A percentile compares a stretch with the other conserved stretches of the same genome.
Conservation (phyloP, 2,888 invertebrate genomes). For the Catocala fraxini region DNA sequence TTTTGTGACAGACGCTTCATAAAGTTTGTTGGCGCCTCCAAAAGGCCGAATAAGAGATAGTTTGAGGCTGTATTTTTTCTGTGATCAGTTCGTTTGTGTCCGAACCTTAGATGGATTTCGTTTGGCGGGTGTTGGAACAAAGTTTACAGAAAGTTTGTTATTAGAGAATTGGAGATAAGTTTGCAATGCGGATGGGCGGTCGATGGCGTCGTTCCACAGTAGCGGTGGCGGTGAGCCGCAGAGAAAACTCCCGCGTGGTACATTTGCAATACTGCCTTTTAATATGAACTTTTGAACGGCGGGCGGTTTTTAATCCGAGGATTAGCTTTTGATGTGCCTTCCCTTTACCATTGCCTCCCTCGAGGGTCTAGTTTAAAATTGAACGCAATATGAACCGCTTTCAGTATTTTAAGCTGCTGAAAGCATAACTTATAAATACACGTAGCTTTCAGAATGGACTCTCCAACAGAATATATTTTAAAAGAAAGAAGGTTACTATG, state of each 20-base stretch:
- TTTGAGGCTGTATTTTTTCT: neutral
- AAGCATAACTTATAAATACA: too few species aligned
- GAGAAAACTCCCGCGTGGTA: neutral
- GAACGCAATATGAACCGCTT: neutral
- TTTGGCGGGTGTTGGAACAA: neutral
- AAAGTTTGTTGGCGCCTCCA: neutral
- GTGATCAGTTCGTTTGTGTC: constrained; percentile 2
- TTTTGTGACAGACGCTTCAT: neutral
- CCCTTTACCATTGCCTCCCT: neutral
- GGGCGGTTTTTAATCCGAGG: constrained; percentile 3
- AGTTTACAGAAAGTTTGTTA: neutral
- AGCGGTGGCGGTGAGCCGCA: neutral
- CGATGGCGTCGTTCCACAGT: neutral
- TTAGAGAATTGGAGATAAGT: neutral
- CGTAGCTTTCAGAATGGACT: too few species aligned
- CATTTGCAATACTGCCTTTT: constrained; percentile 6
- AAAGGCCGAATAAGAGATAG: neutral
- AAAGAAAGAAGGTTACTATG: too few species aligned
- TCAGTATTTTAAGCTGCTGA: too few species aligned
- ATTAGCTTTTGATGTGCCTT: constrained; percentile 6
- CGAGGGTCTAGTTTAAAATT: constrained; percentile 1
- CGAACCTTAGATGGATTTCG: neutral
- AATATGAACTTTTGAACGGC: constrained; percentile 8
- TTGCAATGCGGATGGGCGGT: neutral
- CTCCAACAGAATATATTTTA: too few species aligned